Percentiles rank a stretch among this genome's conserved stretches.
phyloP scores from a whole-genome alignment of 2,888 invertebrate genomes.

The Archips xylosteana region DNA sequence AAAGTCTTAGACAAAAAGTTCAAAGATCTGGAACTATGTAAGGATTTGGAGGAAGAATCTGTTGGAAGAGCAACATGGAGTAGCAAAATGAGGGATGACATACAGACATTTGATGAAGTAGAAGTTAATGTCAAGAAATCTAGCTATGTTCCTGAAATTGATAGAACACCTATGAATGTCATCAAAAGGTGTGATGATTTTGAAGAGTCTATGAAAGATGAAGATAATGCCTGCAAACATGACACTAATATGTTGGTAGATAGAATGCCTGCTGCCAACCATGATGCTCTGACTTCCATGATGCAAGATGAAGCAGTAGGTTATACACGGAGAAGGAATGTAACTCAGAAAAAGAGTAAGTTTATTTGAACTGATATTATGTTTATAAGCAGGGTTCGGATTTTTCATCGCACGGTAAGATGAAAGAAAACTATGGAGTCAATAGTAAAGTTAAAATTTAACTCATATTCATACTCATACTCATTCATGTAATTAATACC shows the following conservation, averaged over 20 bases:
- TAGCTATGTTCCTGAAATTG: neutral
- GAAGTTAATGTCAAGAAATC: neutral
- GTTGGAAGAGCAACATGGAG: slow-evolving; percentile 54
- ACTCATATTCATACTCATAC: too few species aligned
- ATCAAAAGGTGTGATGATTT: neutral
- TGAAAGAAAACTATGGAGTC: too few species aligned
- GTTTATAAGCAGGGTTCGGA: too few species aligned
- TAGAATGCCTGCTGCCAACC: neutral
- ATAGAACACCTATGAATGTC: neutral
- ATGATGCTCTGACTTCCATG: neutral
- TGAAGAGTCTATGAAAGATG: neutral
- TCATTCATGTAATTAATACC: too few species aligned
- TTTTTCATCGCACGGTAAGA: too few species aligned
- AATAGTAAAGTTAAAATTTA: too few species aligned
- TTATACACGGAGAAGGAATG: neutral
- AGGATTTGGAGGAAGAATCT: slow-evolving; percentile 62
- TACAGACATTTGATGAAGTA: slow-evolving; percentile 16
- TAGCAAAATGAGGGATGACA: slow-evolving; percentile 21
- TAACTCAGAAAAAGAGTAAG: slow-evolving; percentile 5
- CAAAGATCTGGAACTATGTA: slow-evolving; percentile 61
- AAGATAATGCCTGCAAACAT: neutral
- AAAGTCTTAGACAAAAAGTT: slow-evolving; percentile 55
- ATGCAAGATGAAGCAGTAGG: neutral
- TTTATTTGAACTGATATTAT: too few species aligned
- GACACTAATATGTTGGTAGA: neutral